These are phyloP conservation scores for Andrena chrysosceles DNA, from an alignment of 2,888 invertebrate species.

Conservation along the genomic window DNA sequence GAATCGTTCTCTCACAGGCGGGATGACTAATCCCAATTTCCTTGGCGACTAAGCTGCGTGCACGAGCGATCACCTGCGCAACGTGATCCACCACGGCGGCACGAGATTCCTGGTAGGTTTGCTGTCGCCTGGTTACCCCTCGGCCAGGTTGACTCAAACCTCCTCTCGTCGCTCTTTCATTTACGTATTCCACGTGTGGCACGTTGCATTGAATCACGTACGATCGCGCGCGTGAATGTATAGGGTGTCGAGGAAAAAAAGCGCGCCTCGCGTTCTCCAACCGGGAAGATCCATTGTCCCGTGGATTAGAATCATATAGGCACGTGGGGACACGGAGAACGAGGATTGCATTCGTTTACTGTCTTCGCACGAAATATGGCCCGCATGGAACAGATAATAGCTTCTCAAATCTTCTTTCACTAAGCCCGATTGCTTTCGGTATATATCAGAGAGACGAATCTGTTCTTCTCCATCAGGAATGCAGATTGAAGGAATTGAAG, in stretches of 20 bases:
- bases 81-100: constrained; percentile 27
- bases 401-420: not conserved
- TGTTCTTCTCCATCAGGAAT: not conserved
- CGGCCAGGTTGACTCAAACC: constrained; percentile 60
- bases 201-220: constrained; percentile 77
- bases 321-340: not conserved
- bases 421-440: constrained; percentile 2
- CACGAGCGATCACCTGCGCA: constrained; percentile 64
- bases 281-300: not conserved
- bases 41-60: constrained; percentile 40
- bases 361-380: not conserved
- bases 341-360: not conserved
- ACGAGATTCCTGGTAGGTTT: constrained; percentile 70
- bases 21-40: constrained; percentile 75
- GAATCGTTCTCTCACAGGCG: constrained; percentile 59
- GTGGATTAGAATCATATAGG: not conserved
- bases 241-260: constrained; percentile 58
- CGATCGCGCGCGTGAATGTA: constrained; percentile 53
- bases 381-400: not conserved
- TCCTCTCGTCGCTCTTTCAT: constrained; percentile 55
- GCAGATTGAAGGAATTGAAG: not conserved
- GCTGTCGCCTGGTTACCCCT: constrained; percentile 64
- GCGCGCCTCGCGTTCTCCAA: not conserved
- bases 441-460: constrained; percentile 17
- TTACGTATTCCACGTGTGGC: constrained; percentile 69